Percentiles rank a stretch among this genome's conserved stretches.
Evolutionary conservation across 2,113 vertebrate genomes (phyloP).

Genomic region (Deroptyus accipitrinus): DNA sequence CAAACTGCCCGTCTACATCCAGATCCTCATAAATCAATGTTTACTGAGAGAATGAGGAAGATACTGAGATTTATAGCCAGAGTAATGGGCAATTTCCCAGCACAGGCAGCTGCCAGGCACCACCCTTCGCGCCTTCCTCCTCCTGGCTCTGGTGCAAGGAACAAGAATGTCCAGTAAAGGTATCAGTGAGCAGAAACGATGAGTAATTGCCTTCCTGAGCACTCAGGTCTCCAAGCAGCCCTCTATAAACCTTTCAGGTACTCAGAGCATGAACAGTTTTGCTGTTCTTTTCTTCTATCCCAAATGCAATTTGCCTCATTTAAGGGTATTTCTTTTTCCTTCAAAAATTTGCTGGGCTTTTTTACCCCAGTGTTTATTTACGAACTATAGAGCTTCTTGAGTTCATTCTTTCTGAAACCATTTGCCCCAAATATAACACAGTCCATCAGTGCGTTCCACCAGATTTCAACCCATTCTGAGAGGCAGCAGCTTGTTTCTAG

Average conservation of each 20-base stretch:
- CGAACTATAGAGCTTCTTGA: background rate
- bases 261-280: background rate
- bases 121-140: background rate
- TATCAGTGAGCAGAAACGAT: background rate
- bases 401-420: background rate
- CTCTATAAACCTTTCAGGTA: background rate
- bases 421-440: background rate
- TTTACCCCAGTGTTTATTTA: background rate
- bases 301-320: background rate
- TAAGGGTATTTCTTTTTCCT: background rate
- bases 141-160: background rate
- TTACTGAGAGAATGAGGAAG: slow-evolving; percentile 64
- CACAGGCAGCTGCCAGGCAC: background rate
- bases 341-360: background rate
- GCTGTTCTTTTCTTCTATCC: background rate
- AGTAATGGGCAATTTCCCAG: slow-evolving; percentile 61
- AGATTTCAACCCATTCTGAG: background rate
- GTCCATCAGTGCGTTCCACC: background rate
- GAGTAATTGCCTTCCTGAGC: background rate
- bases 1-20: slow-evolving; percentile 78
- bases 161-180: slow-evolving; percentile 21
- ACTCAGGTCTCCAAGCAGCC: background rate
- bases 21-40: slow-evolving; percentile 81
- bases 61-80: slow-evolving; percentile 62
- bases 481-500: background rate